phyloP scores from a whole-genome alignment of 2,888 invertebrate species.

The Polymixis lichenea region DNA sequence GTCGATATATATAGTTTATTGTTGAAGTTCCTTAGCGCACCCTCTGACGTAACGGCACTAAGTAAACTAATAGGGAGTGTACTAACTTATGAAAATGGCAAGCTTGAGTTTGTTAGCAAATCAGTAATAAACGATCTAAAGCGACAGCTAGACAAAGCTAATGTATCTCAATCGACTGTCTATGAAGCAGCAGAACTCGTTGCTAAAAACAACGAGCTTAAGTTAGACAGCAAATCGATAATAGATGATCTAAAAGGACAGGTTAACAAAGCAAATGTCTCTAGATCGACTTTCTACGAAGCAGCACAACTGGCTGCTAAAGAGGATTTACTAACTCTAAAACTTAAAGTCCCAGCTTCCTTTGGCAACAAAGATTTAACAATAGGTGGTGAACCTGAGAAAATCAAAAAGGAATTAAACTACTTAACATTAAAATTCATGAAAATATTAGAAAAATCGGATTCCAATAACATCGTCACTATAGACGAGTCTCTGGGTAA shows the following conservation, averaged over 20 bases:
- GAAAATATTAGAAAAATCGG: conserved; percentile 22
- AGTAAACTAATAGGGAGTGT: conserved; percentile 32
- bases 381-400: conserved; percentile 36
- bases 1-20: conserved; percentile 2
- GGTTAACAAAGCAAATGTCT: not conserved
- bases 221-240: not conserved
- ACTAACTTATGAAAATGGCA: conserved; percentile 25
- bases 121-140: not conserved
- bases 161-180: conserved; percentile 12
- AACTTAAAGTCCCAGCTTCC: conserved; percentile 49
- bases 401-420: not conserved
- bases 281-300: conserved; percentile 24
- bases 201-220: not conserved
- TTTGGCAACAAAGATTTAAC: conserved; percentile 60
- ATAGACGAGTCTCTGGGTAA: conserved; percentile 43
- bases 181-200: conserved; percentile 35
- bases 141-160: conserved; percentile 8
- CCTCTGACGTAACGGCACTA: conserved; percentile 11
- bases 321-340: conserved; percentile 25
- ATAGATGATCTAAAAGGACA: not conserved
- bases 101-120: conserved; percentile 46
- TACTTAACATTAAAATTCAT: not conserved
- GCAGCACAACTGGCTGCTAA: conserved; percentile 41
- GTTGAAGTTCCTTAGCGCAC: conserved; percentile 14
- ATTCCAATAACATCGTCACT: conserved; percentile 15